Conservation (phyloP, 2,797 vertebrate genomes). For the Pseudochirops corinnae region DNA sequence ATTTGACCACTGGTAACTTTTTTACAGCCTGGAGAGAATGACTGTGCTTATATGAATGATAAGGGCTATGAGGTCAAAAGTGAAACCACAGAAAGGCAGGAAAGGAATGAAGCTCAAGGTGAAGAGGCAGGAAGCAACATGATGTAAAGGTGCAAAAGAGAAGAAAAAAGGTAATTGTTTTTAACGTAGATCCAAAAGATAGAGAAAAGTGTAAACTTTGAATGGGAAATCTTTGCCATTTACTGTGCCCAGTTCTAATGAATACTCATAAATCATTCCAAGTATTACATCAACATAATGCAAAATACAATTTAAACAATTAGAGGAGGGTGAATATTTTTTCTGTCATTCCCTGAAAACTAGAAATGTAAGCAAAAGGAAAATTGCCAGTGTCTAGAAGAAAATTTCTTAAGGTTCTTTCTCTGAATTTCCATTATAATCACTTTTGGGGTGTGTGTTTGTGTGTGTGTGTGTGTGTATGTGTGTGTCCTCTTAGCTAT, state of each 20-base stretch:
- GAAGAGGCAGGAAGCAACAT: background rate
- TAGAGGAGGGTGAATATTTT: background rate
- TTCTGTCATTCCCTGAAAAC: background rate
- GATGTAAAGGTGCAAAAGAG: background rate
- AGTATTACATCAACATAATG: background rate
- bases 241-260: background rate
- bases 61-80: background rate
- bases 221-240: background rate
- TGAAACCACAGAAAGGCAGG: background rate
- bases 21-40: background rate
- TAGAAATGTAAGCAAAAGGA: background rate
- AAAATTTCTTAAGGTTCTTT: background rate
- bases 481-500: background rate
- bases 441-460: background rate
- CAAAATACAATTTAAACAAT: slow-evolving; percentile 19
- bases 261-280: background rate
- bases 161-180: background rate
- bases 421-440: background rate
- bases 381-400: background rate
- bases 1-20: background rate
- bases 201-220: background rate
- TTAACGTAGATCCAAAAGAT: background rate
- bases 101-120: background rate
- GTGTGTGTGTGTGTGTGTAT: background rate
- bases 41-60: background rate